A percentile compares a stretch with the other conserved stretches of the same genome.
Conservation (phyloP, 1,140 invertebrate genomes). For the Ostrea edulis region DNA sequence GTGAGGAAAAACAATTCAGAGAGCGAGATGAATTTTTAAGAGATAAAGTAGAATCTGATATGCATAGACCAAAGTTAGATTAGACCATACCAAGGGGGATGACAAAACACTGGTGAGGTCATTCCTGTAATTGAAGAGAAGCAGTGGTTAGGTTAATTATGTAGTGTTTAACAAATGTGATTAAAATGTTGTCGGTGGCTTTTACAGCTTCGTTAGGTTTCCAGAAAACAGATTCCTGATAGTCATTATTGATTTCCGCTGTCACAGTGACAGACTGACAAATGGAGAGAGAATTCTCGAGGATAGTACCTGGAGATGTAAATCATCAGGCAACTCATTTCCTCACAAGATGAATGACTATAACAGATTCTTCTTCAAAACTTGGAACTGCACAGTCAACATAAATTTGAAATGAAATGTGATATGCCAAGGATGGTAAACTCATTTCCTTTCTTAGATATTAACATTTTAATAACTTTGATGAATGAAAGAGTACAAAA, state of each 20-base stretch:
- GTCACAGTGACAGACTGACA: background rate
- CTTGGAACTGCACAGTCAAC: no score
- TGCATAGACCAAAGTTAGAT: background rate
- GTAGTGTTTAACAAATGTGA: background rate
- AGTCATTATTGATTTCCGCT: background rate
- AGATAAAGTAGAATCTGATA: background rate
- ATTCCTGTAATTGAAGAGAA: background rate
- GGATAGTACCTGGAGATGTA: background rate
- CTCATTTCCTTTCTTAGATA: no score
- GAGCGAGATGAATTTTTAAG: no score
- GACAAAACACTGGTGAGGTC: background rate
- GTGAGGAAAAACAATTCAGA: background rate
- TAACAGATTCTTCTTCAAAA: no score
- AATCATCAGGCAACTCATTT: no score
- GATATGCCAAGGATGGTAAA: no score
- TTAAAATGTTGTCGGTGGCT: background rate
- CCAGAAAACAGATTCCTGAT: background rate
- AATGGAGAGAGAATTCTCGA: background rate
- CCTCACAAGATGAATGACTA: no score
- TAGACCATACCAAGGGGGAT: background rate
- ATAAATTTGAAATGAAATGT: no score
- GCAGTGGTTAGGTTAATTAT: background rate
- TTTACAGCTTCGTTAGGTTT: background rate
- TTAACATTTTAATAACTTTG: no score
- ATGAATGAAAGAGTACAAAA: no score